phyloP scores from a whole-genome alignment of 2,797 vertebrate species.

The Corythornis leucogaster region DNA sequence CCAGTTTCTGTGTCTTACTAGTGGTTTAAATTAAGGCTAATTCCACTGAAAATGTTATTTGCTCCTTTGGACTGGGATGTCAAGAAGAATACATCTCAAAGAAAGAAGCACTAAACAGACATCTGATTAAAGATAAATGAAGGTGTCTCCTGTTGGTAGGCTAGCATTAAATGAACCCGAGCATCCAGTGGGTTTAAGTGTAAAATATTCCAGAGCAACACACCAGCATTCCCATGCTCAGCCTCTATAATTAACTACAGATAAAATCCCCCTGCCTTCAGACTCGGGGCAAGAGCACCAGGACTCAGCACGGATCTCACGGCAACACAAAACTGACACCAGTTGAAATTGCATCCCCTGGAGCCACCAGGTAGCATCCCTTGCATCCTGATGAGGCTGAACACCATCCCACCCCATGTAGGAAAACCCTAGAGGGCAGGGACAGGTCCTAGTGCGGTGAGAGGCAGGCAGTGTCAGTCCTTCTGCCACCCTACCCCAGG shows the following conservation, averaged over 20 bases:
- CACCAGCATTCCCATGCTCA: neutral
- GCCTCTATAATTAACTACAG: neutral
- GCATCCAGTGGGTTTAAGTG: neutral
- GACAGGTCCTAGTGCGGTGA: neutral
- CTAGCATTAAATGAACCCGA: neutral
- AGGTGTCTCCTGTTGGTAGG: neutral
- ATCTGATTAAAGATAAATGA: constrained; percentile 4
- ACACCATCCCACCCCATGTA: rapidly evolving
- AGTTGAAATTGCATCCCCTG: neutral
- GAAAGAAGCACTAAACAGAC: neutral
- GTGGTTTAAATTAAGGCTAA: neutral
- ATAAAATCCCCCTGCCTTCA: neutral
- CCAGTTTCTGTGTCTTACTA: neutral
- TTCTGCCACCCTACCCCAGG: neutral
- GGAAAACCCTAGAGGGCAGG: neutral
- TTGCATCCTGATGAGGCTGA: neutral
- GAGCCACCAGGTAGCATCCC: neutral
- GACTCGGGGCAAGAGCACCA: neutral
- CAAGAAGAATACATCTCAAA: neutral
- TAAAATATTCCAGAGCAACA: neutral
- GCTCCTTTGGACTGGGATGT: neutral
- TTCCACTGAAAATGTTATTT: neutral
- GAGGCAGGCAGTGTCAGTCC: neutral
- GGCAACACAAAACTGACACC: neutral
- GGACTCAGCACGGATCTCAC: neutral